A percentile compares a stretch with the other conserved stretches of the same genome.
These are phyloP conservation scores for Epinephelus lanceolatus DNA, from an alignment of 2,113 vertebrate species.

Conservation along the genomic window DNA sequence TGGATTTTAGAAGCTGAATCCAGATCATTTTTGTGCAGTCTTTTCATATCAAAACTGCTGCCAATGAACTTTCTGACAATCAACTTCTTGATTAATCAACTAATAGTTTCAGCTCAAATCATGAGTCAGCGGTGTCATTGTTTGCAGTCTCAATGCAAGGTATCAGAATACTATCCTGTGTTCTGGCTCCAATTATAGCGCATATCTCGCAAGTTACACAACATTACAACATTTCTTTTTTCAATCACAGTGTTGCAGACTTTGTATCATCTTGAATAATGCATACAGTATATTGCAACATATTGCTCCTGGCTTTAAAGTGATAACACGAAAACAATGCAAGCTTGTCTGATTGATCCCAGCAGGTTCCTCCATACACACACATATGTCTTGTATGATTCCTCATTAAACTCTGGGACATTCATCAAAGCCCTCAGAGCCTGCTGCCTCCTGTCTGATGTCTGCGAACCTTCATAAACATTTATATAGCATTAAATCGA, in stretches of 20 bases:
- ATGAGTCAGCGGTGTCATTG: no score
- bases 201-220: not conserved
- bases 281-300: not conserved
- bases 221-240: not conserved
- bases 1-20: no score
- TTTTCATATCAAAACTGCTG: no score
- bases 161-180: not conserved
- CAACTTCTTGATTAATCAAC: no score
- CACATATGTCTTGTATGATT: conserved; percentile 45
- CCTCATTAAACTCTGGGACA: conserved; percentile 51
- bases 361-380: conserved; percentile 47
- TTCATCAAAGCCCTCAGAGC: conserved; percentile 49
- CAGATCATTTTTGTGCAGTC: no score
- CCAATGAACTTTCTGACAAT: no score
- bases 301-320: not conserved
- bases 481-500: conserved; percentile 39
- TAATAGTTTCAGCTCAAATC: no score
- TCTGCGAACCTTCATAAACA: conserved; percentile 58
- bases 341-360: conserved; percentile 31
- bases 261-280: not conserved
- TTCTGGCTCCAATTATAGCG: not conserved
- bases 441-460: conserved; percentile 30
- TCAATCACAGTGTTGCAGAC: not conserved
- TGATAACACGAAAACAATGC: conserved; percentile 15
- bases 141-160: no score